Evolutionary conservation across 92 coral and sea anemone genomes (phyloP), one percentile per base, ranked within the genome.

Genomic region (Pocillopora meandrina): DNA sequence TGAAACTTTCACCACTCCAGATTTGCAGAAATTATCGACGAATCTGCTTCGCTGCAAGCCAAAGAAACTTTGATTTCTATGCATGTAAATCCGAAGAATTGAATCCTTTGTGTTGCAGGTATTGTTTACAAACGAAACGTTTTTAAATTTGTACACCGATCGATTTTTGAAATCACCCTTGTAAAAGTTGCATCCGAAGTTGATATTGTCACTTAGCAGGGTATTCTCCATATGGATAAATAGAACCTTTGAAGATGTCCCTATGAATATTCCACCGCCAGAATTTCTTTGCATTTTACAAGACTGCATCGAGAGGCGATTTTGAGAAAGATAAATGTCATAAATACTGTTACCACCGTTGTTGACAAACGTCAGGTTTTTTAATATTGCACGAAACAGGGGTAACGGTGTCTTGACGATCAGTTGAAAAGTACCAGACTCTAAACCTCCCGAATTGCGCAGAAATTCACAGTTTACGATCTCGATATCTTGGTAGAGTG

Each of bases 191-290:
- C 73, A 17, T 52, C 2, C 64, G 26, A 83, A 83, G 86, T 73
- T 63, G 12, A 13, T 10, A 15, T 83, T 83, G 74, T 83, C 65
- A 10, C 34, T 74, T 16, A 83, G 23, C 1, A 65, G 11, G 76
- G 80, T 42, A 64, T 83, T 64, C 73, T 83, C 86, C 62, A 83
- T 49, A 49, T 56, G 64, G 34, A 62, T 19, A 12, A 42, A 47
- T 18, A 36, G 15, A 21, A 59, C 18, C 9, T n/a, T 26, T 17
- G 75, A 17, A 20, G 18, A 1, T 1, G 1, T 33, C 59, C 77
- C 58, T 21, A 74, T 8, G 56, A 1, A 62, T 61, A 83, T 52
- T n/a, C 86, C 86, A 1, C 86, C 86, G 2, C 80, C 86, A 21
- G 74, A 21, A 12, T 83, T 83, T 6, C 56, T 21, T 23, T 73